Conservation (phyloP, 1,140 invertebrate species). For the Hypothenemus hampei region DNA sequence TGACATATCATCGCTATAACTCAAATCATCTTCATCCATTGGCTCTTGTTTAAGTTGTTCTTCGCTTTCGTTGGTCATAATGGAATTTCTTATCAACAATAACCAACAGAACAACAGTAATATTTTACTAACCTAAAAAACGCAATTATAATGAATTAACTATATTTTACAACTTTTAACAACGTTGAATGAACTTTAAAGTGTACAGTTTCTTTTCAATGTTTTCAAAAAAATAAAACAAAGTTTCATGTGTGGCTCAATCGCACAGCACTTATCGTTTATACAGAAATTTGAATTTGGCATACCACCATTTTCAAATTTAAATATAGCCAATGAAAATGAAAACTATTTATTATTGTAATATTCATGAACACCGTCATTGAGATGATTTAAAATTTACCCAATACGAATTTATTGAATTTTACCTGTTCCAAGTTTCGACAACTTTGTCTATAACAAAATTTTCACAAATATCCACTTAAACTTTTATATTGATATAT, state of each 20-base stretch:
- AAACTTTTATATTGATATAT: slow-evolving; percentile 54
- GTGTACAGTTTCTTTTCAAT: neutral
- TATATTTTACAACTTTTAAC: slow-evolving; percentile 35
- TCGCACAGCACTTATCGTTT: slow-evolving; percentile 18
- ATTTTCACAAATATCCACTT: slow-evolving; percentile 32
- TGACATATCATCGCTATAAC: slow-evolving; percentile 45
- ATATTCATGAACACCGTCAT: neutral
- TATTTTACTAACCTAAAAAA: neutral
- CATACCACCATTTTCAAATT: slow-evolving; percentile 43
- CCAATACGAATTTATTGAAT: slow-evolving; percentile 2
- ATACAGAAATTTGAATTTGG: slow-evolving; percentile 41
- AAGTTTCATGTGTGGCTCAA: neutral
- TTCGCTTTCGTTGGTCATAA: slow-evolving; percentile 41
- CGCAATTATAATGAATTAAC: slow-evolving; percentile 20
- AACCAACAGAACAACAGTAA: neutral
- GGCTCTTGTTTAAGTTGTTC: slow-evolving; percentile 55
- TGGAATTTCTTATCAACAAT: neutral
- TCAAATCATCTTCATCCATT: slow-evolving; percentile 35
- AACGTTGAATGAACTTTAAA: slow-evolving; percentile 8
- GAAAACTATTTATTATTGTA: slow-evolving; percentile 7
- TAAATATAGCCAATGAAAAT: slow-evolving; percentile 31
- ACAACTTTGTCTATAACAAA: slow-evolving; percentile 11
- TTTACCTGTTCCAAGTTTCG: slow-evolving; percentile 10
- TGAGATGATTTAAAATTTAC: neutral
- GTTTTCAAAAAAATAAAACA: slow-evolving; percentile 30